phyloP scores from a whole-genome alignment of 2,888 invertebrate genomes.

The Drosophila paracracens region DNA sequence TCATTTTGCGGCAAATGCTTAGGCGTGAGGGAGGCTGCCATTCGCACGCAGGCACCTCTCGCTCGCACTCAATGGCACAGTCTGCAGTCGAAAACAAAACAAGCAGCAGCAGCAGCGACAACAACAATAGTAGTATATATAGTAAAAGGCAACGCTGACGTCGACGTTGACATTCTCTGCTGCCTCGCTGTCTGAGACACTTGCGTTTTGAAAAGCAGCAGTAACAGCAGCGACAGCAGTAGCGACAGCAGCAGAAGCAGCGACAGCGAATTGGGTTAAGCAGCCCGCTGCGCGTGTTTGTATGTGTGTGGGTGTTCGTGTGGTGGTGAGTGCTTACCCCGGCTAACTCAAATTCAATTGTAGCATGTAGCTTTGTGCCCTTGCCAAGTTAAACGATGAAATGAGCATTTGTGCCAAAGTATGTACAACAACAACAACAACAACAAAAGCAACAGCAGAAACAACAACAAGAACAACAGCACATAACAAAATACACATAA shows the following conservation, averaged over 20 bases:
- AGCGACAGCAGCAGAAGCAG: background rate
- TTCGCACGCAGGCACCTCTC: constrained; percentile 42
- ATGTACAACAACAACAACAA: constrained; percentile 40
- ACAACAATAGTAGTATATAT: background rate
- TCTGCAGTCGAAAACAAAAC: constrained; percentile 49
- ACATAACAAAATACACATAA: constrained; percentile 71
- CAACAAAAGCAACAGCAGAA: constrained; percentile 24
- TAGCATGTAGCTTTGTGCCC: constrained; percentile 72
- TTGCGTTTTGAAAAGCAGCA: constrained; percentile 41
- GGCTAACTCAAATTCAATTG: constrained; percentile 76
- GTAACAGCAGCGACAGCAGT: background rate
- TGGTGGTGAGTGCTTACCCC: constrained; percentile 48
- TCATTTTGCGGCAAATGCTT: constrained; percentile 60
- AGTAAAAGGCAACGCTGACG: constrained; percentile 25
- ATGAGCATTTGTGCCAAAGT: constrained; percentile 73
- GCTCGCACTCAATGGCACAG: constrained; percentile 5
- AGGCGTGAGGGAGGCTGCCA: constrained; percentile 64
- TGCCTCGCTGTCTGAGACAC: constrained; percentile 55
- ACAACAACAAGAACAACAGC: constrained; percentile 5
- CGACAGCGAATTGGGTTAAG: constrained; percentile 73
- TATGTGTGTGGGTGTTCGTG: constrained; percentile 20
- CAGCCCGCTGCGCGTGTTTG: constrained; percentile 54
- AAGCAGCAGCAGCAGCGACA: constrained; percentile 24
- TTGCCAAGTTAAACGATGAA: constrained; percentile 78
- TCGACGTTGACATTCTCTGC: constrained; percentile 30